Conservation (phyloP, 2,888 invertebrate genomes). For the Nomada ruficornis region DNA sequence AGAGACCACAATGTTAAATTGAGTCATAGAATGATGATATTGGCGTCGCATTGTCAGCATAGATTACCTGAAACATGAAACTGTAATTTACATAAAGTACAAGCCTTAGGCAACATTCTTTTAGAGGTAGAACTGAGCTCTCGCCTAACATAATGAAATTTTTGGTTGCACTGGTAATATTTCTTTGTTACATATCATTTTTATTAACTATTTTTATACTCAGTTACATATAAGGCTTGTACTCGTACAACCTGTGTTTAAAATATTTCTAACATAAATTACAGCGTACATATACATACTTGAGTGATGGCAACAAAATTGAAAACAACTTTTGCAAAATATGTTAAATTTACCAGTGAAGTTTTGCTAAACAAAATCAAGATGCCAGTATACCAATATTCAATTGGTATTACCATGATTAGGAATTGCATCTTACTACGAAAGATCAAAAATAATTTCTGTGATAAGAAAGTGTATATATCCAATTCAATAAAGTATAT, state of each 20-base stretch:
- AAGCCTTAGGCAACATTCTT: background rate
- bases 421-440: background rate
- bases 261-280: background rate
- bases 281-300: background rate
- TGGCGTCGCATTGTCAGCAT: constrained; percentile 70
- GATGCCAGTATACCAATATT: background rate
- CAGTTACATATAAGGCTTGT: background rate
- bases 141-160: background rate
- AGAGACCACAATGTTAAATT: constrained; percentile 89
- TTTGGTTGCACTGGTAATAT: background rate
- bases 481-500: constrained; percentile 76
- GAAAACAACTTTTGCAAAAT: background rate
- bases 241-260: background rate
- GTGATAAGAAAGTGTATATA: constrained; percentile 67
- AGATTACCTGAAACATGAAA: constrained; percentile 44
- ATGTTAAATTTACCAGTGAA: background rate
- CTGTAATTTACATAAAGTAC: constrained; percentile 2
- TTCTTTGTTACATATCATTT: background rate
- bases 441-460: constrained; percentile 53
- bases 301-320: background rate
- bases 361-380: background rate
- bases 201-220: background rate
- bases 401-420: background rate
- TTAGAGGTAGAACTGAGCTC: background rate
- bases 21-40: constrained; percentile 87